A percentile compares a stretch with the other conserved stretches of the same genome.
Evolutionary conservation across 2,888 invertebrate genomes (phyloP).

Genomic region (Alentia gelatinosa): DNA sequence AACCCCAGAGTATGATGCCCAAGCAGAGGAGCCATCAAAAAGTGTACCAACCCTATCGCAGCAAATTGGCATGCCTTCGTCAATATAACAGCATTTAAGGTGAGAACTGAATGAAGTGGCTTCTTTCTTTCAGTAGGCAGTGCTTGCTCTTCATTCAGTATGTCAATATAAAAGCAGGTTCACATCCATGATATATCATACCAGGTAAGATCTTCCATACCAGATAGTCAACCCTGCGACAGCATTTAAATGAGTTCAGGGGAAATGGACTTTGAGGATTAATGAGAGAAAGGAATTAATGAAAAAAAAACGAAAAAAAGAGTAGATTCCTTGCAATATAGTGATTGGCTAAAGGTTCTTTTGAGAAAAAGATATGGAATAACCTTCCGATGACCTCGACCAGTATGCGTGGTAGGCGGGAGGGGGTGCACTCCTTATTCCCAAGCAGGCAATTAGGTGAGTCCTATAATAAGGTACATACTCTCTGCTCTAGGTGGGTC

Average conservation of each 20-base stretch:
- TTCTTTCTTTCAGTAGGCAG: no score
- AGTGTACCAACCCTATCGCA: no score
- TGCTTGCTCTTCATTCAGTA: no score
- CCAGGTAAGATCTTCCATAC: neutral
- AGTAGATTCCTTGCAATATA: neutral
- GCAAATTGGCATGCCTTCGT: no score
- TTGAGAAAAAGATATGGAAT: neutral
- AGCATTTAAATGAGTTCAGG: neutral
- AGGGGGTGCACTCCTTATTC: neutral
- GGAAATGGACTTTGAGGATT: neutral
- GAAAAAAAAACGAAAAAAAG: neutral
- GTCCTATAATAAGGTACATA: slow-evolving; percentile 6
- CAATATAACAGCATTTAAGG: no score
- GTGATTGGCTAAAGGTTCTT: neutral
- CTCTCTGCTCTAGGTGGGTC: slow-evolving; percentile 54
- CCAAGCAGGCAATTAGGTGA: slow-evolving; percentile 24
- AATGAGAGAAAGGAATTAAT: no score
- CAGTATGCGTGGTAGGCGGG: neutral
- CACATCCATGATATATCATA: no score
- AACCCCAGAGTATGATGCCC: no score
- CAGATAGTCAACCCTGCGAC: neutral
- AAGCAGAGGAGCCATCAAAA: neutral
- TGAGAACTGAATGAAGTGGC: no score
- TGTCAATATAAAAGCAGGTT: no score
- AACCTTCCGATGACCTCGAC: neutral